phyloP scores from a whole-genome alignment of 2,113 vertebrate genomes.

The Malurus elegans region DNA sequence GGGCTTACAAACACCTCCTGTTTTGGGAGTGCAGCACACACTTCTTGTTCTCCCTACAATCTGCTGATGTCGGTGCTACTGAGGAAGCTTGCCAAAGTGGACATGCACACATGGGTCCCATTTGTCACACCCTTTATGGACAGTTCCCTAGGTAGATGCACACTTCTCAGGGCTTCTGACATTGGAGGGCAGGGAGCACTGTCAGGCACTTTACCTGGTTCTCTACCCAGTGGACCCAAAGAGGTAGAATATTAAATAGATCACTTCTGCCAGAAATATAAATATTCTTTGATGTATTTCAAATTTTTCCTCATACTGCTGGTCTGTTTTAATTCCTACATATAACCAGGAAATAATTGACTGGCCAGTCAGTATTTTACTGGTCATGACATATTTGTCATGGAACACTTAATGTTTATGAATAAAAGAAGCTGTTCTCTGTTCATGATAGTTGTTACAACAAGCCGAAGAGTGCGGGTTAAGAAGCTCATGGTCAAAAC shows the following conservation, averaged over 20 bases:
- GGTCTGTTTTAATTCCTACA: not conserved
- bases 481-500: not conserved
- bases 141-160: not conserved
- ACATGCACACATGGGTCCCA: not conserved
- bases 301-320: not conserved
- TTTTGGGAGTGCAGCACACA: too few species aligned
- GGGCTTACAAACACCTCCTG: not conserved
- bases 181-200: not conserved
- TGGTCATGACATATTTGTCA: not conserved
- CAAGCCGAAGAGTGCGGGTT: not conserved
- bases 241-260: not conserved
- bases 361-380: not conserved
- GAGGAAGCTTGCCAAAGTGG: not conserved
- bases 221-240: not conserved
- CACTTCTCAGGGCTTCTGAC: not conserved
- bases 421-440: not conserved
- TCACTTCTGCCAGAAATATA: not conserved
- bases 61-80: not conserved
- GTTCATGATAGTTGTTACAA: not conserved
- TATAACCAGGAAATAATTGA: not conserved
- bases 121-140: rapidly evolving
- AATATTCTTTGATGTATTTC: not conserved
- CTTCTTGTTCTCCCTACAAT: not conserved
- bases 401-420: not conserved
- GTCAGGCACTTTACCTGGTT: not conserved